Evolutionary conservation across 2,888 invertebrate species (phyloP).

Genomic region (Polydrusus tereticollis): DNA sequence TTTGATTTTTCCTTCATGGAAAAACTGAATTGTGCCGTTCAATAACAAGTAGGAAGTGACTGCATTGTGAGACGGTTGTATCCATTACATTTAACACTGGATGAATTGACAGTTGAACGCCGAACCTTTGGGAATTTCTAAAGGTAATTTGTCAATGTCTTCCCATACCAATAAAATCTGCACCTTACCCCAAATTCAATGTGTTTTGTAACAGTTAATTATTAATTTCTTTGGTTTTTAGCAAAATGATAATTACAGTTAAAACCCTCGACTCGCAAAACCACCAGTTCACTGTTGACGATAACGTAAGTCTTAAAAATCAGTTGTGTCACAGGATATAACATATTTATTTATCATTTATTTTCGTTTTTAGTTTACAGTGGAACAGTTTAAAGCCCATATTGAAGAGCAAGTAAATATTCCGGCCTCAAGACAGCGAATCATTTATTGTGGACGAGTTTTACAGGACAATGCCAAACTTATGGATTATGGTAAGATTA

Average conservation of each 20-base stretch:
- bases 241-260: slow-evolving; percentile 84
- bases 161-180: background rate
- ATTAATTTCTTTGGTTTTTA: no score
- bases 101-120: background rate
- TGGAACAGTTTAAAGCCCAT: slow-evolving; percentile 84
- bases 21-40: background rate
- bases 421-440: slow-evolving; percentile 84
- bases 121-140: background rate
- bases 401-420: slow-evolving; percentile 85
- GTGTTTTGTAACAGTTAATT: no score
- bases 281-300: slow-evolving; percentile 84
- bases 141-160: background rate
- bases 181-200: background rate
- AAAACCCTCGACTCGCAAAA: slow-evolving; percentile 92
- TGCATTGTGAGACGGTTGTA: background rate
- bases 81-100: background rate
- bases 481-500: slow-evolving; percentile 80
- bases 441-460: slow-evolving; percentile 96
- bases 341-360: background rate
- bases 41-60: background rate
- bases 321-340: background rate
- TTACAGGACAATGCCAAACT: slow-evolving; percentile 89
- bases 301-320: slow-evolving; percentile 78
- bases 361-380: slow-evolving; percentile 76
- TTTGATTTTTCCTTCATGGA: background rate